Conservation (phyloP, 2,888 invertebrate species). For the Drosophila melanocephala region DNA sequence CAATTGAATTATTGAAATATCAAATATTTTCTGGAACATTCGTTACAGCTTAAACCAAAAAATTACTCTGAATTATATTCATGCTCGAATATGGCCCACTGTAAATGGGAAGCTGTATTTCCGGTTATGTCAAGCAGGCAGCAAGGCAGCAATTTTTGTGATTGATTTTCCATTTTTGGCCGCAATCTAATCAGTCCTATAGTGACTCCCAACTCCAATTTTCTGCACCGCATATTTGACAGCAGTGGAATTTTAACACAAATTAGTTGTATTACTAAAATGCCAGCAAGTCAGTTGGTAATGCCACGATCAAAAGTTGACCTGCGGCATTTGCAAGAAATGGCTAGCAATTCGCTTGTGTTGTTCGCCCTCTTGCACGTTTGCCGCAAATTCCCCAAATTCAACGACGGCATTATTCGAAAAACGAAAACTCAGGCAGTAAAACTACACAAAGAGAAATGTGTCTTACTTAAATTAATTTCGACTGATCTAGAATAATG, state of each 20-base stretch:
- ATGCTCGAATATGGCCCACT: background rate
- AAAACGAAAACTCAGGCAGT: background rate
- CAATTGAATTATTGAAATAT: too few species aligned
- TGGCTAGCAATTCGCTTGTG: conserved; percentile 39
- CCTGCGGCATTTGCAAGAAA: conserved; percentile 39
- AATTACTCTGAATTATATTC: background rate
- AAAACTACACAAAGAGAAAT: background rate
- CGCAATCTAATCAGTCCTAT: conserved; percentile 32
- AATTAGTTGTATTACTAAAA: conserved; percentile 69
- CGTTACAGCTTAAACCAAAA: background rate
- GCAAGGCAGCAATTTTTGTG: conserved; percentile 22
- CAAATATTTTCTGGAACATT: too few species aligned
- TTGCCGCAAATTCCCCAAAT: conserved; percentile 58
- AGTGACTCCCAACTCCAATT: background rate
- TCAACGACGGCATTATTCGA: conserved; percentile 34
- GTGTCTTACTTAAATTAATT: background rate
- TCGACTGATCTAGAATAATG: background rate
- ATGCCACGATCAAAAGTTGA: conserved; percentile 31
- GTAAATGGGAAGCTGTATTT: background rate
- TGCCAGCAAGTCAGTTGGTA: conserved; percentile 55
- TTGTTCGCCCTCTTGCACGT: conserved; percentile 37
- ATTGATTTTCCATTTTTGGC: conserved; percentile 51
- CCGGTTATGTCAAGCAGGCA: background rate
- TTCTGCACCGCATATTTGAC: conserved; percentile 30
- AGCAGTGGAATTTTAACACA: conserved; percentile 70